phyloP scores from a whole-genome alignment of 2,113 vertebrate species.

The Prochilodus magdalenae region DNA sequence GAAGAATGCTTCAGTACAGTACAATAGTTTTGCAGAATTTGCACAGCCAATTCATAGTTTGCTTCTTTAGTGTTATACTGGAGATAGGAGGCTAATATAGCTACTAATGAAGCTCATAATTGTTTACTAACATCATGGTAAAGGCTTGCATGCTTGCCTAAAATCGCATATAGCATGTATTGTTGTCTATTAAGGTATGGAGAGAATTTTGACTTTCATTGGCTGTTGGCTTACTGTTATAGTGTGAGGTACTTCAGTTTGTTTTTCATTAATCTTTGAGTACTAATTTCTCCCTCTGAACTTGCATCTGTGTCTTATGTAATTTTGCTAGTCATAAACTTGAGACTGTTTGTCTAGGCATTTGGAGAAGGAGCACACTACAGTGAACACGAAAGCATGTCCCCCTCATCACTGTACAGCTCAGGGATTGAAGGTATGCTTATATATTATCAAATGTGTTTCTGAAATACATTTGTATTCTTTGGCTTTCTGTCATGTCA shows the following conservation, averaged over 20 bases:
- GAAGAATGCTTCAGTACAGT: no score
- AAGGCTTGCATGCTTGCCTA: background rate
- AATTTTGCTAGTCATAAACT: background rate
- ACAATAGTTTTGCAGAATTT: no score
- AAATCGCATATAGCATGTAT: no score
- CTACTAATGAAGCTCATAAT: background rate
- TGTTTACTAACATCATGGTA: background rate
- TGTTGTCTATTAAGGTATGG: no score
- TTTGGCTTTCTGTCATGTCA: background rate
- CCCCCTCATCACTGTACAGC: slow-evolving; percentile 84
- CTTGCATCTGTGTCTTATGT: background rate
- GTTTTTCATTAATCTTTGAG: background rate
- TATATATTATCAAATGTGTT: background rate
- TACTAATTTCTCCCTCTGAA: background rate
- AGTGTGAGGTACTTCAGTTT: no score
- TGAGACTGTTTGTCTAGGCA: slow-evolving; percentile 69
- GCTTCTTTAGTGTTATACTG: no score
- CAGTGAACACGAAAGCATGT: slow-evolving; percentile 80
- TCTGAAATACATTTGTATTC: background rate
- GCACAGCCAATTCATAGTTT: no score
- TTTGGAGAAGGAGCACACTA: slow-evolving; percentile 87
- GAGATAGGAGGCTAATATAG: background rate
- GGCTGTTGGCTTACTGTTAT: no score
- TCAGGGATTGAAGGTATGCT: slow-evolving; percentile 88
- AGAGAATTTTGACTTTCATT: no score